Conservation (phyloP, 2,888 invertebrate species). For the Venusia cambrica region DNA sequence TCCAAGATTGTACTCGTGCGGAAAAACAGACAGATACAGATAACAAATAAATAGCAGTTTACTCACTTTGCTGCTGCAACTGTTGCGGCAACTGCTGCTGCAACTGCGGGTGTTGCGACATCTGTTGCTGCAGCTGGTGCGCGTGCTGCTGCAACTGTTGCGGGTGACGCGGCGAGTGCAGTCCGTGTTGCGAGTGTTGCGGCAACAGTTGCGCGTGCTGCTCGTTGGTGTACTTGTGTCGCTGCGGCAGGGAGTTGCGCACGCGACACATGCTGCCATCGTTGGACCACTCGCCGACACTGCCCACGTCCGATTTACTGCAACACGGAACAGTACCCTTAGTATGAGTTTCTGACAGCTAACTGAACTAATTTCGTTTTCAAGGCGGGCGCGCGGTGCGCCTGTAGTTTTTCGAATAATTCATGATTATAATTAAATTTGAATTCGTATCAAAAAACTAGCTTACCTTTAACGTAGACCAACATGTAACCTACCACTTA, state of each 20-base stretch:
- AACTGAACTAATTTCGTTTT: too few species aligned
- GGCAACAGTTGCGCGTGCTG: constrained; percentile 56
- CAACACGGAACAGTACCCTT: constrained; percentile 13
- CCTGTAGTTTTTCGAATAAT: too few species aligned
- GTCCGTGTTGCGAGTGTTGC: constrained; percentile 39
- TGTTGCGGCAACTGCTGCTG: constrained; percentile 46
- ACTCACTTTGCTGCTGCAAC: constrained; percentile 34
- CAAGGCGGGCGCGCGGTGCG: too few species aligned
- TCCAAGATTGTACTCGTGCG: too few species aligned
- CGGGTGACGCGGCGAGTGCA: constrained; percentile 37
- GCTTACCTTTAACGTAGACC: too few species aligned
- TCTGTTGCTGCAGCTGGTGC: constrained; percentile 37
- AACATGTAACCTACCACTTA: too few species aligned
- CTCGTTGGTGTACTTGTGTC: constrained; percentile 73
- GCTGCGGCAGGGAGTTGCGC: constrained; percentile 63
- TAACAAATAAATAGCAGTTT: too few species aligned
- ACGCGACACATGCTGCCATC: constrained; percentile 72
- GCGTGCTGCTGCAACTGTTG: constrained; percentile 43
- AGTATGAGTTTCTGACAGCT: too few species aligned
- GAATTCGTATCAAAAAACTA: too few species aligned
- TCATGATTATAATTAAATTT: too few species aligned
- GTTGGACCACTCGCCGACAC: constrained; percentile 69
- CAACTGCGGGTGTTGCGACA: constrained; percentile 35
- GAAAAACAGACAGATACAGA: too few species aligned
- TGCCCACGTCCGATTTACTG: constrained; percentile 72